Base-by-base conservation (phyloP, 2,113 vertebrate species). In the Chaenocephalus aceratus region DNA sequence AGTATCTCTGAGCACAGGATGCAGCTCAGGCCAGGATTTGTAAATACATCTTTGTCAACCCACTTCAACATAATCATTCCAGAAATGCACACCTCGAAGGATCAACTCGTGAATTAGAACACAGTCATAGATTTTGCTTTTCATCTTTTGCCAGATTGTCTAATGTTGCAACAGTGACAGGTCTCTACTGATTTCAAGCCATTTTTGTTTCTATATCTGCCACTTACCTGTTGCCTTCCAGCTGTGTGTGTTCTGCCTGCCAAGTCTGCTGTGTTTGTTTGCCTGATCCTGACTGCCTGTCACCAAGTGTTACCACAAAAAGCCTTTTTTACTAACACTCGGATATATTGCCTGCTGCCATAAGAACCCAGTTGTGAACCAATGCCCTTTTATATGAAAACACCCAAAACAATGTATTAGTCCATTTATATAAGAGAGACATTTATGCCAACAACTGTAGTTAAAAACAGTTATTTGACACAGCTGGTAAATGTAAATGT, bases 231-330 rank as follows among this genome's bases (percentile, higher is more conserved):
- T 65, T 75, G 61, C 64, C 73, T 77, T 70, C 62, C 79, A 83
- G 67, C 61, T 70, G 75, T 79, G 54, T 74, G 12, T 64, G 64
- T 46, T 82, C 48, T 54, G 41, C 49, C 76, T 79, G 77, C 77
- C 79, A 88, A 86, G 53, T 48, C 56, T 53, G 70, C 52, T 58
- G 30, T 54, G 46, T 84, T 84, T 78, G 72, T 80, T 81, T 68
- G 49, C 46, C 63, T 79, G 60, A 83, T 80, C 58, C 52, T 53
- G 44, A 13, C 30, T 52, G 41, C 76, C 23, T 68, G 54, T 79
- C 60, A 80, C n/a, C 41, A 23, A 61, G 67, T 54, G 59, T 85
- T 58, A 63, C 58, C 18, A 41, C 69, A 56, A 72, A 76, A 57
- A 51, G 53, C 21, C 45, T 63, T 65, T 65, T 75, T 62, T 14